Evolutionary conservation across 2,888 invertebrate genomes (phyloP).

Genomic region (Mycalesis mineus): DNA sequence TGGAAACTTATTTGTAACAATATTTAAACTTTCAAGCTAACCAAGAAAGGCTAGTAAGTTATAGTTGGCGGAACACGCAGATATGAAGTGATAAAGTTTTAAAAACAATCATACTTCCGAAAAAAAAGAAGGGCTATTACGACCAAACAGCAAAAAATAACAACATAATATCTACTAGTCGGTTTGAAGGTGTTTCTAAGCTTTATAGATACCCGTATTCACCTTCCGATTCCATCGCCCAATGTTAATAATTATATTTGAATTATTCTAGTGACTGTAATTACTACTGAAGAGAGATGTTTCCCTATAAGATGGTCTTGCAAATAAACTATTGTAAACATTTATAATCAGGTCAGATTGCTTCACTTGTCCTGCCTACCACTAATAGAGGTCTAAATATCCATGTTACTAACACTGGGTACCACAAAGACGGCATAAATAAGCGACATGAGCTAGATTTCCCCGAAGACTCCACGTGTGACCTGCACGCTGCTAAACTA

Average conservation of each 20-base stretch:
- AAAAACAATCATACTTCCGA: too few species aligned
- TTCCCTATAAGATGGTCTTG: not conserved
- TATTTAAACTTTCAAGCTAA: too few species aligned
- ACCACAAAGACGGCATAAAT: slow-evolving; percentile 30
- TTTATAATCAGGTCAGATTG: not conserved
- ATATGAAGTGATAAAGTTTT: not conserved
- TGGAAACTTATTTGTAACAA: not conserved
- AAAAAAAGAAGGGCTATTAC: not conserved
- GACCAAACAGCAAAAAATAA: too few species aligned
- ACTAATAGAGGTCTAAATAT: slow-evolving; percentile 1
- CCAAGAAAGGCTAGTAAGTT: too few species aligned
- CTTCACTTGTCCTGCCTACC: not conserved
- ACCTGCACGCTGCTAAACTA: slow-evolving; percentile 18
- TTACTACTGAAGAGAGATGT: not conserved
- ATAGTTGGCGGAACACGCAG: not conserved
- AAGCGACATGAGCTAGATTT: slow-evolving; percentile 38
- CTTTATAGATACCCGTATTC: too few species aligned
- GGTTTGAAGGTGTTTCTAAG: too few species aligned
- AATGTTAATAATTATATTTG: too few species aligned
- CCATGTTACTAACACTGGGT: slow-evolving; percentile 18
- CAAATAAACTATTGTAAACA: not conserved
- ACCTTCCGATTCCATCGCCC: too few species aligned
- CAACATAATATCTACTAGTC: too few species aligned
- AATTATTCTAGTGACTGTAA: too few species aligned
- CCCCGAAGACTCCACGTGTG: slow-evolving; percentile 34